Conservation (phyloP, 2,113 vertebrate species). For the Toxotes jaculatrix region DNA sequence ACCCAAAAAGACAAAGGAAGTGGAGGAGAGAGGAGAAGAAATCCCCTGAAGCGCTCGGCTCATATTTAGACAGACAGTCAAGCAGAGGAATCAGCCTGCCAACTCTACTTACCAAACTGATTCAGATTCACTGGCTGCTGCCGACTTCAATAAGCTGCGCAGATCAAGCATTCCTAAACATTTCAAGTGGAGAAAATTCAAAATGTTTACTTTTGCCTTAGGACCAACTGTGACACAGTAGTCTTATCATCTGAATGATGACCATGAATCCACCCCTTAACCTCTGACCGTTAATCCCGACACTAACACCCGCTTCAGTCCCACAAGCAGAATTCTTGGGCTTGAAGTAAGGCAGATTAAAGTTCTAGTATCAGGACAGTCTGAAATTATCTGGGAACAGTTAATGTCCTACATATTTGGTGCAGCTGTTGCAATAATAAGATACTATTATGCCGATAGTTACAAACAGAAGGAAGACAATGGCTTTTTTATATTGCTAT, state of each 20-base stretch:
- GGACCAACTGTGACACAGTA: constrained; percentile 25
- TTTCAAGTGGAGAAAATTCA: constrained; percentile 54
- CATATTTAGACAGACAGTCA: constrained; percentile 68
- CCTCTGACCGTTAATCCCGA: constrained; percentile 9
- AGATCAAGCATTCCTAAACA: constrained; percentile 55
- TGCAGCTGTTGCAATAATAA: constrained; percentile 8
- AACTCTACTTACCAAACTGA: constrained; percentile 50
- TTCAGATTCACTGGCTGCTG: constrained; percentile 63
- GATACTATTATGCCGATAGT: neutral
- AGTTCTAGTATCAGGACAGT: neutral
- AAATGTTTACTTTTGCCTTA: constrained; percentile 22
- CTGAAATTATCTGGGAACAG: neutral
- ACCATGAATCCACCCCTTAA: constrained; percentile 25
- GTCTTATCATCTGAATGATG: neutral
- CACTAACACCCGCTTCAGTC: neutral
- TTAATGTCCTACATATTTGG: neutral
- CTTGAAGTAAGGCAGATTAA: neutral
- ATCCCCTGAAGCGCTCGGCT: constrained; percentile 51
- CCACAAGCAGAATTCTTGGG: neutral
- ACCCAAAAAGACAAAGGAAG: constrained; percentile 38
- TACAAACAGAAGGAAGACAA: neutral
- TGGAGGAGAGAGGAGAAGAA: constrained; percentile 28
- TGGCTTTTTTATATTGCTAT: constrained; percentile 17
- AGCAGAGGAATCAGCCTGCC: constrained; percentile 59
- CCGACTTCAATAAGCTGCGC: constrained; percentile 52